phyloP scores from a whole-genome alignment of 1,140 invertebrate species.

The Periplaneta americana region DNA sequence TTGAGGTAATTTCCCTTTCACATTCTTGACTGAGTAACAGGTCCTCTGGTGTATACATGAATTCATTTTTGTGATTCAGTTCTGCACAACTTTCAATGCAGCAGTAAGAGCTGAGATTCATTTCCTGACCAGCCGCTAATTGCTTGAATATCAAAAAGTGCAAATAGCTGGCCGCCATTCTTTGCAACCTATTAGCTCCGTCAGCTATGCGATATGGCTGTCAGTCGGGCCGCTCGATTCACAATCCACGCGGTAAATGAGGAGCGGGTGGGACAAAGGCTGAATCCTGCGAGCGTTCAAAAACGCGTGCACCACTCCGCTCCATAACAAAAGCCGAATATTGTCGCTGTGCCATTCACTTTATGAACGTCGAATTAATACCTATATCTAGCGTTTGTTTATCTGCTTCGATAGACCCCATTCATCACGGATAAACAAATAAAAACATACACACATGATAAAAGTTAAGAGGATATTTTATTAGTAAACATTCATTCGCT shows the following conservation, averaged over 20 bases:
- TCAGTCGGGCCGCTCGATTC: neutral
- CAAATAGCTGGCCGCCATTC: neutral
- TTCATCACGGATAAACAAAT: neutral
- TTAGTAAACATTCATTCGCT: neutral
- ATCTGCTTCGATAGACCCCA: neutral
- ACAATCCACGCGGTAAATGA: neutral
- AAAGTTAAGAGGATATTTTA: neutral
- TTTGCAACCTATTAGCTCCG: neutral
- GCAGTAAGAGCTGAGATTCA: neutral
- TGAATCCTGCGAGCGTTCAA: neutral
- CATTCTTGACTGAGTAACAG: no score
- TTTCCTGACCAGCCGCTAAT: neutral
- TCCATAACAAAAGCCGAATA: neutral
- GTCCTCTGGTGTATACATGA: no score
- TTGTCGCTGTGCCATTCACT: neutral
- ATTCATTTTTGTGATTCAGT: no score
- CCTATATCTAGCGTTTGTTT: neutral
- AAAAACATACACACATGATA: neutral
- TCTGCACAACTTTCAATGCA: no score
- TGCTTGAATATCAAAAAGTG: neutral
- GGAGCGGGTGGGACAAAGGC: neutral
- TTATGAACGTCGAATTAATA: neutral
- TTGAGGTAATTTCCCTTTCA: no score
- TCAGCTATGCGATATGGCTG: neutral
- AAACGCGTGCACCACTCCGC: neutral